Conservation (phyloP, 2,113 vertebrate genomes). For the Seriola rivoliana region DNA sequence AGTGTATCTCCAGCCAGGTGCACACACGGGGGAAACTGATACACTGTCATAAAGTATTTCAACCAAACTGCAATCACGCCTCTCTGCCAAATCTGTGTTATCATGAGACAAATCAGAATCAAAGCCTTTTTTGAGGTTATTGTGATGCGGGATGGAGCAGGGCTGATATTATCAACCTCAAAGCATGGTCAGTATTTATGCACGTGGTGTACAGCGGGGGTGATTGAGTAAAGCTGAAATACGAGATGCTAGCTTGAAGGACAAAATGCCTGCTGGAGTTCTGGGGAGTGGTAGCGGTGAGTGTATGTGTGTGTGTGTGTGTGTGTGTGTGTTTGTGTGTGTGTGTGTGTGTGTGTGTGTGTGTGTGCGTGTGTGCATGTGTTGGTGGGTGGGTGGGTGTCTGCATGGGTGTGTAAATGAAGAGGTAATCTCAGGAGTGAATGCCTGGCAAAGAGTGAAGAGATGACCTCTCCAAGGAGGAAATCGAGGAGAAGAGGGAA, state of each 20-base stretch:
- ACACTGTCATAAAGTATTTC: slow-evolving; percentile 53
- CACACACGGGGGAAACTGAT: slow-evolving; percentile 53
- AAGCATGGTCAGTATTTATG: slow-evolving; percentile 45
- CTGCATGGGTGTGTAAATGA: slow-evolving; percentile 68
- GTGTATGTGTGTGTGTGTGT: slow-evolving; percentile 42
- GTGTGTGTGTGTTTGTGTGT: slow-evolving; percentile 23
- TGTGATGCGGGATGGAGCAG: slow-evolving; percentile 21
- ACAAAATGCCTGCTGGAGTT: slow-evolving; percentile 60
- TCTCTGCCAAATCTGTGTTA: slow-evolving; percentile 28
- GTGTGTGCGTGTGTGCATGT: slow-evolving; percentile 40
- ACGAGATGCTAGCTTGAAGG: slow-evolving; percentile 62
- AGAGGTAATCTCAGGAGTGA: slow-evolving; percentile 78
- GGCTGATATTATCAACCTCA: slow-evolving; percentile 33
- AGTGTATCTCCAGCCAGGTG: slow-evolving; percentile 63
- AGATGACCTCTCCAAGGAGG: slow-evolving; percentile 69
- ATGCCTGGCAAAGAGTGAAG: slow-evolving; percentile 72
- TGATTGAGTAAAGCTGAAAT: slow-evolving; percentile 53
- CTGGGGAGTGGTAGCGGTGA: slow-evolving; percentile 9
- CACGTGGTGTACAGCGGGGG: slow-evolving; percentile 9
- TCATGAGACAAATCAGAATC: slow-evolving; percentile 37
- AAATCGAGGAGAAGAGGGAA: slow-evolving; percentile 55
- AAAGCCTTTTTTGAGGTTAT: slow-evolving; percentile 18
- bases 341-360: slow-evolving; percentile 23
- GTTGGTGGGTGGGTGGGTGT: slow-evolving; percentile 41
- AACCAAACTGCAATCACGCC: slow-evolving; percentile 49